A percentile compares a stretch with the other conserved stretches of the same genome.
phyloP scores from a whole-genome alignment of 2,113 vertebrate genomes.

The Pangasianodon hypophthalmus region DNA sequence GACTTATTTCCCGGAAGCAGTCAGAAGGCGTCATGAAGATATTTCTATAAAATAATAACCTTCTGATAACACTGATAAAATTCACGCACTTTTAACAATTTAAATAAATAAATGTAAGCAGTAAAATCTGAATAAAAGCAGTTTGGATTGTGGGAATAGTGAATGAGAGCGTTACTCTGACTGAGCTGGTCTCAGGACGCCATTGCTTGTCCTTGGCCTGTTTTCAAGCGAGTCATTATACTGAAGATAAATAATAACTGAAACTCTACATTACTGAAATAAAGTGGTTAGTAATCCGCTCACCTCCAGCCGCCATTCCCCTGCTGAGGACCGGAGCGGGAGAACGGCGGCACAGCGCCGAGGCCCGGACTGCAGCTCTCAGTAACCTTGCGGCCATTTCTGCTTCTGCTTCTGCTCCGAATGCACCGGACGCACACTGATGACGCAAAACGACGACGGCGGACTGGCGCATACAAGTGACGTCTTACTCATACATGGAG shows the following conservation, averaged over 20 bases:
- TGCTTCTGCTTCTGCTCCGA: conserved; percentile 39
- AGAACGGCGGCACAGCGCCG: conserved; percentile 42
- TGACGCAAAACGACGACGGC: conserved; percentile 38
- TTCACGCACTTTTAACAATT: background rate
- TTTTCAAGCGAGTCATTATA: background rate
- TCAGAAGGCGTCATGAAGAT: background rate
- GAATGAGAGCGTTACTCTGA: background rate
- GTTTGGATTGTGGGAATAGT: background rate
- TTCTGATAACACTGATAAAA: too few species aligned
- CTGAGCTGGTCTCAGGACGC: background rate
- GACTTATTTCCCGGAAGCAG: background rate
- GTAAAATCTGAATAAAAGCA: background rate
- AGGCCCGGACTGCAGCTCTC: conserved; percentile 63
- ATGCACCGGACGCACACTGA: background rate
- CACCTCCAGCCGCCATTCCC: conserved; percentile 72
- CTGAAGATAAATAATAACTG: background rate
- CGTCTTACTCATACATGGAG: background rate
- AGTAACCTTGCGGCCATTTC: conserved; percentile 78
- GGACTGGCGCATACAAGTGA: conserved; percentile 18
- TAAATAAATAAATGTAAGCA: background rate
- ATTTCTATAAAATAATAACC: background rate
- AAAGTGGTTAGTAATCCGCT: conserved; percentile 31
- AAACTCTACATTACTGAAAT: background rate
- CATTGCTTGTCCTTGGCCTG: conserved; percentile 7
- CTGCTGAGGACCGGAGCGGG: conserved; percentile 53